Percentiles rank a stretch among this genome's conserved stretches.
phyloP scores from a whole-genome alignment of 2,888 invertebrate genomes.

The Drosophila diplacantha region DNA sequence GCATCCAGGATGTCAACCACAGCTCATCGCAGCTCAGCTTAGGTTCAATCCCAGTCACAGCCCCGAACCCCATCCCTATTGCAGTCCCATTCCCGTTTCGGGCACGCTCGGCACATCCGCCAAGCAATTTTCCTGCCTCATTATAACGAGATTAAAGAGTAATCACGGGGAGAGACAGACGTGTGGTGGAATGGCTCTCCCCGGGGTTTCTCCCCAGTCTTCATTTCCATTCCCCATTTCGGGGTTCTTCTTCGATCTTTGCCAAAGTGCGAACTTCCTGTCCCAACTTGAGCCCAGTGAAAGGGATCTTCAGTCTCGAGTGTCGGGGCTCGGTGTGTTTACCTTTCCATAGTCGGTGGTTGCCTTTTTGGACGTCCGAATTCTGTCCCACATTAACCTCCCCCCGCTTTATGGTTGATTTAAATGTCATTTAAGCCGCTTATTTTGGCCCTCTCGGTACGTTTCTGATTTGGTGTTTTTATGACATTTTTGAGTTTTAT shows the following conservation, averaged over 20 bases:
- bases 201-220: constrained; percentile 26
- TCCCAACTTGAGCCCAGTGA: constrained; percentile 46
- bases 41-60: constrained; percentile 26
- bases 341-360: constrained; percentile 49
- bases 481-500: constrained; percentile 58
- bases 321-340: constrained; percentile 20
- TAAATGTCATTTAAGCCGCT: constrained; percentile 72
- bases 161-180: constrained; percentile 54
- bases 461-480: constrained; percentile 50
- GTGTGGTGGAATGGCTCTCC: constrained; percentile 45
- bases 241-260: constrained; percentile 41
- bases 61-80: constrained; percentile 8
- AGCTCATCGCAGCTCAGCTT: constrained; percentile 40
- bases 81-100: constrained; percentile 22
- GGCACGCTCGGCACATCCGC: constrained; percentile 65
- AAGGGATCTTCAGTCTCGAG: constrained; percentile 49
- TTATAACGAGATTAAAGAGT: constrained; percentile 66
- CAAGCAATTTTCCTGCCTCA: constrained; percentile 58
- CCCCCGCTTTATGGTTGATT: constrained; percentile 49
- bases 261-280: constrained; percentile 69
- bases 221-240: constrained; percentile 26
- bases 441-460: constrained; percentile 50
- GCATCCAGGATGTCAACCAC: constrained; percentile 69
- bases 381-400: constrained; percentile 27
- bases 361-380: constrained; percentile 36